These are phyloP conservation scores for Chlorops oryzae DNA, from an alignment of 1,140 invertebrate species.

Conservation along the genomic window DNA sequence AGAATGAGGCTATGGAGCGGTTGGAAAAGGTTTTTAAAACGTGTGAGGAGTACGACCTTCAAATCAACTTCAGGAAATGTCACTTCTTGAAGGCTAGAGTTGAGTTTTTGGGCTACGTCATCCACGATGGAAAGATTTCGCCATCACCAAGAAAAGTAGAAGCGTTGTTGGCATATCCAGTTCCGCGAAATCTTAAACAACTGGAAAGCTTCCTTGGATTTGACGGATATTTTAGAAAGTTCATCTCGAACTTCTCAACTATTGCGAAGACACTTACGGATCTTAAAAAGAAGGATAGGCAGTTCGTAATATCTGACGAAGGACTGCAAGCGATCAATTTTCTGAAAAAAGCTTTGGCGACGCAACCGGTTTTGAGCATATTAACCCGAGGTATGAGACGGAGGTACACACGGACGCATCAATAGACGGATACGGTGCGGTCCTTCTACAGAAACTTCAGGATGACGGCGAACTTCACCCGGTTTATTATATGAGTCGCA, in stretches of 20 bases:
- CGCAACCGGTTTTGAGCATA: too few relatives aligned
- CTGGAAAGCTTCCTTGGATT: slow-evolving; percentile 29
- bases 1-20: not conserved
- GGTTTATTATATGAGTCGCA: too few relatives aligned
- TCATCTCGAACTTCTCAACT: slow-evolving; percentile 21
- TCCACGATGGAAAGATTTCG: not conserved
- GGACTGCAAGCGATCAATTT: not conserved
- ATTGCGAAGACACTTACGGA: slow-evolving; percentile 19
- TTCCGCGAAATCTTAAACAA: slow-evolving; percentile 9
- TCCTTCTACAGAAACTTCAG: too few relatives aligned
- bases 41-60: not conserved
- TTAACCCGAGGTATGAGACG: too few relatives aligned
- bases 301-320: not conserved
- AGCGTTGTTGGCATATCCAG: slow-evolving; percentile 20
- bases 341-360: not conserved
- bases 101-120: slow-evolving; percentile 7
- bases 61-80: slow-evolving; percentile 7
- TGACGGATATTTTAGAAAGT: slow-evolving; percentile 27
- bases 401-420: too few relatives aligned
- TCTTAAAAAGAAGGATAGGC: slow-evolving; percentile 1
- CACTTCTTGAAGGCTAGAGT: slow-evolving; percentile 1
- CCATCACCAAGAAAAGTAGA: slow-evolving; percentile 38
- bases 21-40: not conserved
- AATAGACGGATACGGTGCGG: too few relatives aligned
- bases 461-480: too few relatives aligned